phyloP scores from a whole-genome alignment of 2,113 vertebrate species.

The Mormyrus lacerda region DNA sequence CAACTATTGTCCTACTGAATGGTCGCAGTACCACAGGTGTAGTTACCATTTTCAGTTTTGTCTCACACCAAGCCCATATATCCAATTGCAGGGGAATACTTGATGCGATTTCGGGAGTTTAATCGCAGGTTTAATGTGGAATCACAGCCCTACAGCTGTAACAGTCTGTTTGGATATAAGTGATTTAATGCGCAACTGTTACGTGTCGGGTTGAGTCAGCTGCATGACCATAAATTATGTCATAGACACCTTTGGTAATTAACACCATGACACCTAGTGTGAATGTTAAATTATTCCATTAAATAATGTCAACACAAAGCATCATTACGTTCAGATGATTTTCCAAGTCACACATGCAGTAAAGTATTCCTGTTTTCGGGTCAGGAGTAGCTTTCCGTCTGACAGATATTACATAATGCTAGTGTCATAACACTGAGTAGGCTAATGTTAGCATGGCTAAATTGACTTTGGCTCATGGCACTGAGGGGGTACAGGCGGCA shows the following conservation, averaged over 20 bases:
- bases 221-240: not conserved
- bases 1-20: constrained; percentile 30
- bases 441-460: not conserved
- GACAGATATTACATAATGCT: not conserved
- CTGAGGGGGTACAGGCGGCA: constrained; percentile 32
- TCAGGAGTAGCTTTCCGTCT: not conserved
- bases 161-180: not conserved
- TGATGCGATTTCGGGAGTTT: not conserved
- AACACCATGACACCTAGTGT: not conserved
- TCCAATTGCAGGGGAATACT: not conserved
- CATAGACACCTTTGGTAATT: not conserved
- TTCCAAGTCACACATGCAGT: not conserved
- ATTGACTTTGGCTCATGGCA: not conserved
- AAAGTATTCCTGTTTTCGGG: not conserved
- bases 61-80: not conserved
- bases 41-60: not conserved
- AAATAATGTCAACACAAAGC: not conserved
- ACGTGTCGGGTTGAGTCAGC: not conserved
- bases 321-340: not conserved
- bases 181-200: not conserved
- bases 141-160: not conserved
- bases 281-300: not conserved
- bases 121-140: not conserved
- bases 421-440: not conserved
- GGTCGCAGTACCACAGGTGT: not conserved